Evolutionary conservation across 2,113 vertebrate species (phyloP), one percentile per base, ranked within the genome.

Genomic region (Sula dactylatra): DNA sequence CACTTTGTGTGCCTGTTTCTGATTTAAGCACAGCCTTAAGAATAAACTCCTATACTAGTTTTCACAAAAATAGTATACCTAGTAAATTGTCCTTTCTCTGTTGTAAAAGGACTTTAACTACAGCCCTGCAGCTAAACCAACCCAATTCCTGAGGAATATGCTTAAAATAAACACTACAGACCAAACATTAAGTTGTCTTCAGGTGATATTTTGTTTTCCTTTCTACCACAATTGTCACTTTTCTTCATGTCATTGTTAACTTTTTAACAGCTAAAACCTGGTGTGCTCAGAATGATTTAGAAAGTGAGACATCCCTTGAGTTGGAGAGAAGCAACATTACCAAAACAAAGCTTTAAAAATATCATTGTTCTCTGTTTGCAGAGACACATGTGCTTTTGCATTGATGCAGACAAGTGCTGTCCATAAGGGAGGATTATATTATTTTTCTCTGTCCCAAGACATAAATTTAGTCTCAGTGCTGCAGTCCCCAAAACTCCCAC

Each of bases 161-260:
- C 24, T 72, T 94, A 88, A 95, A 89, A 88, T 64, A 92, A 94
- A 42, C 61, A 59, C 24, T 84, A 44, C 49, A 90, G 86, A 97
- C 80, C 92, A 94, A 90, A 93, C 25, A 69, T 40, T 56, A 31
- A 55, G n/a, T 94, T 97, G 85, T 94, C 93, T 91, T 96, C 94
- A 97, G 79, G 74, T 95, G 59, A 82, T 71, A 73, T 80, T 93
- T 94, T 96, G 79, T 94, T 95, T 81, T 77, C 42, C 27, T 67
- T 93, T 94, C 34, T 58, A 92, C 32, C 7, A 86, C 40, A 96
- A 88, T 96, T 95, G 61, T 80, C 81, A 86, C 58, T 92, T 94
- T 88, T 87, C 32, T 91, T 83, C 42, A 42, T 80, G 80, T 58
- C 31, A 70, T 55, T 91, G 74, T 82, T 91, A 86, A 79, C 16